Evolutionary conservation across 2,888 invertebrate species (phyloP).

Genomic region (Dryobota labecula): DNA sequence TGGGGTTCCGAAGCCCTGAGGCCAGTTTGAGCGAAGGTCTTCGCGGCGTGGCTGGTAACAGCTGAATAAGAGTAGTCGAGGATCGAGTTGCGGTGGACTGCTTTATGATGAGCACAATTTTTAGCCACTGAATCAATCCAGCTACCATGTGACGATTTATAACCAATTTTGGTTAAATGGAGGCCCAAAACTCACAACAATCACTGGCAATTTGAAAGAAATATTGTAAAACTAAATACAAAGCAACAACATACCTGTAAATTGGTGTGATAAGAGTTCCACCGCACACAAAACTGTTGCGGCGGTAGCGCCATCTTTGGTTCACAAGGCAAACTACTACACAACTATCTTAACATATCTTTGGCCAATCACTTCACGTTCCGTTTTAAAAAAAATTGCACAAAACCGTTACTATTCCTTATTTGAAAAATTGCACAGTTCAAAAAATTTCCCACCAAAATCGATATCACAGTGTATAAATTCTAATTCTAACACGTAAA

Average conservation of each 20-base stretch:
- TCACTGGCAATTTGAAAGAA: no score
- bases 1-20: no score
- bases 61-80: not conserved
- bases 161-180: not conserved
- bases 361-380: constrained; percentile 63
- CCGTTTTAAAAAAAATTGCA: constrained; percentile 75
- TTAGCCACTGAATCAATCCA: not conserved
- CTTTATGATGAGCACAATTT: not conserved
- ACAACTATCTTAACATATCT: constrained; percentile 65
- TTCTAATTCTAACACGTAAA: constrained; percentile 64
- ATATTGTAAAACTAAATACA: not conserved
- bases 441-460: constrained; percentile 49
- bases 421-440: constrained; percentile 71
- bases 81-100: no score
- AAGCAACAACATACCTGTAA: constrained; percentile 89
- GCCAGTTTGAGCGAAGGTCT: not conserved
- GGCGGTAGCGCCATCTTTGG: constrained; percentile 88
- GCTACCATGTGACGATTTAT: not conserved
- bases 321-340: constrained; percentile 52
- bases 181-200: not conserved
- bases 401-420: constrained; percentile 59
- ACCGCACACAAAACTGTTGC: constrained; percentile 94
- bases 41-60: not conserved
- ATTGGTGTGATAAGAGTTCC: constrained; percentile 96
- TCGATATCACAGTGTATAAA: constrained; percentile 77